phyloP scores from a whole-genome alignment of 2,888 invertebrate genomes.

The Thymelicus lineola region DNA sequence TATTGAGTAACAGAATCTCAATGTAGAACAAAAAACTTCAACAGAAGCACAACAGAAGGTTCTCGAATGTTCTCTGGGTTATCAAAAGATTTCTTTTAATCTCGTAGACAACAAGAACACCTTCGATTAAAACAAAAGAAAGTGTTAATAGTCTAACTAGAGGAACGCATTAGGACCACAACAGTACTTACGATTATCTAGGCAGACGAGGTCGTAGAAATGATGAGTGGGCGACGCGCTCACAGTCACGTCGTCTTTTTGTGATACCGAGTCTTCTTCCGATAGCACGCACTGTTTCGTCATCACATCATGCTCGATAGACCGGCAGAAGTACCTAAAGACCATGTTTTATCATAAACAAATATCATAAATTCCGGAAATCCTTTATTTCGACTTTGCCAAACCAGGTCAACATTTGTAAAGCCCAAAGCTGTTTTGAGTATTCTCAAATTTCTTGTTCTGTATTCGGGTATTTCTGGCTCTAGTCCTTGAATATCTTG shows the following conservation, averaged over 20 bases:
- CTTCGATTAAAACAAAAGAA: neutral
- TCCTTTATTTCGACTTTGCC: no score
- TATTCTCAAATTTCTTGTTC: neutral
- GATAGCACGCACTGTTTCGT: constrained; percentile 94
- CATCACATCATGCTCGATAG: constrained; percentile 95
- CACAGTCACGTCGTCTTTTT: constrained; percentile 94
- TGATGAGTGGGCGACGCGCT: constrained; percentile 94
- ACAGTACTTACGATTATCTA: constrained; percentile 93
- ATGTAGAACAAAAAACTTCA: neutral
- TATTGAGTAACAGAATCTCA: neutral
- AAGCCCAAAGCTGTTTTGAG: neutral
- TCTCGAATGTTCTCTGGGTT: neutral
- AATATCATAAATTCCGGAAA: no score
- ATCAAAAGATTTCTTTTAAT: neutral
- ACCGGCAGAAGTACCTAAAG: constrained; percentile 92
- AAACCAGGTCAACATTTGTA: neutral
- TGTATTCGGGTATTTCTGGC: neutral
- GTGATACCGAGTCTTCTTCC: constrained; percentile 95
- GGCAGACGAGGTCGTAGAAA: constrained; percentile 94
- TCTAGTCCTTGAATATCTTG: neutral
- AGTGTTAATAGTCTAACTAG: neutral
- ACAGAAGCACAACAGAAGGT: neutral
- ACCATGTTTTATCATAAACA: neutral
- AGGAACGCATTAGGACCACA: constrained; percentile 21
- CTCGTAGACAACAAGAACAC: no score